Percentiles rank a stretch among this genome's conserved stretches.
These are phyloP conservation scores for Amphiprion percula DNA, from an alignment of 2,113 vertebrate species.

Conservation along the genomic window DNA sequence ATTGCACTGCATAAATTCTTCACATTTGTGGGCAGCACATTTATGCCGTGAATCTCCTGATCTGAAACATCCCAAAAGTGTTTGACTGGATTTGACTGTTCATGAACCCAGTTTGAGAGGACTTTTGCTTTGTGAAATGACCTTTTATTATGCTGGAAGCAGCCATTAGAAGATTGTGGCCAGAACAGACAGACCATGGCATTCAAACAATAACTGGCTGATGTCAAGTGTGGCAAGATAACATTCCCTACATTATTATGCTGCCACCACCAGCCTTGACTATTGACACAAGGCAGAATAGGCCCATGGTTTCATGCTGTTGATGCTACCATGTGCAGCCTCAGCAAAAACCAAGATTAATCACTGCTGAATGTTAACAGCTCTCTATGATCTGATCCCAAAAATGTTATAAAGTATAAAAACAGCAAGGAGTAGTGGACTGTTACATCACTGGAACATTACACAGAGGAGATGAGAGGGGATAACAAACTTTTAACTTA, in stretches of 20 bases:
- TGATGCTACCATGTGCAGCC: background rate
- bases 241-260: background rate
- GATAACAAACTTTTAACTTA: conserved; percentile 52
- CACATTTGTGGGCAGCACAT: conserved; percentile 6
- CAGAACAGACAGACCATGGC: background rate
- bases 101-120: no score
- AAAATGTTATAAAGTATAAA: background rate
- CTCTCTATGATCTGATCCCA: conserved; percentile 19
- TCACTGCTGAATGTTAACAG: conserved; percentile 5
- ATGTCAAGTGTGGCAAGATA: conserved; percentile 2
- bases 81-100: background rate
- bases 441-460: conserved; percentile 51
- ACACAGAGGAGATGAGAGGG: conserved; percentile 26
- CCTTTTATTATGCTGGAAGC: conserved; percentile 4
- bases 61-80: background rate
- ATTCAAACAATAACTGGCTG: conserved; percentile 14
- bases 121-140: background rate
- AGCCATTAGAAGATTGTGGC: background rate
- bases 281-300: background rate
- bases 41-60: conserved; percentile 11
- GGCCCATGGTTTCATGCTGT: background rate
- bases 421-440: background rate
- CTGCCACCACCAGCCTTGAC: background rate
- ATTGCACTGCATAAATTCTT: conserved; percentile 7
- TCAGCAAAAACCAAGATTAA: background rate